phyloP scores from a whole-genome alignment of 2,797 vertebrate species.

The Antennarius maculatus region DNA sequence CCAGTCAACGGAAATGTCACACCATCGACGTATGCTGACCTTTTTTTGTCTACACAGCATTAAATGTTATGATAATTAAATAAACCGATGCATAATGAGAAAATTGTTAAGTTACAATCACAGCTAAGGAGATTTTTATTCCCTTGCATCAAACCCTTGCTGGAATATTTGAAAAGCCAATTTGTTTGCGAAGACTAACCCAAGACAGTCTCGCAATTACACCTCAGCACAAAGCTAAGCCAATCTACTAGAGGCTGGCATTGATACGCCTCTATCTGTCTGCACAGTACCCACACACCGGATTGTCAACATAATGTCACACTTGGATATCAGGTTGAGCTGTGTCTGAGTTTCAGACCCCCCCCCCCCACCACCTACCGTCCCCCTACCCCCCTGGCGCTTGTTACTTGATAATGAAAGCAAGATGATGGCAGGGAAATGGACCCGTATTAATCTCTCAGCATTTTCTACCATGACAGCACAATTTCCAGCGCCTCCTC shows the following conservation, averaged over 20 bases:
- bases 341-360: conserved; percentile 46
- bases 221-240: conserved; percentile 60
- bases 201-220: conserved; percentile 70
- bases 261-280: conserved; percentile 60
- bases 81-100: too few relatives aligned
- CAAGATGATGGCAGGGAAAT: conserved; percentile 69
- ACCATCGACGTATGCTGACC: conserved; percentile 3
- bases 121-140: too few relatives aligned
- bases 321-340: conserved; percentile 69
- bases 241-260: conserved; percentile 55
- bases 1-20: conserved; percentile 25
- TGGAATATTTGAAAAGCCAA: conserved; percentile 44
- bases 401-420: conserved; percentile 75
- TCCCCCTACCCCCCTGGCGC: conserved; percentile 32
- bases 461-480: conserved; percentile 74
- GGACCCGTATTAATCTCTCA: conserved; percentile 68
- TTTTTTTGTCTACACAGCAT: conserved; percentile 19
- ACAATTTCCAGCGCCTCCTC: conserved; percentile 68
- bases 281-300: conserved; percentile 65
- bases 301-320: conserved; percentile 65
- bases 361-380: conserved; percentile 19
- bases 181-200: conserved; percentile 59
- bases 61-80: too few relatives aligned
- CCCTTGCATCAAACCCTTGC: conserved; percentile 37
- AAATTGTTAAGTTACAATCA: not conserved